Evolutionary conservation across 2,797 vertebrate species (phyloP).

Genomic region (Arremon aurantiirostris): DNA sequence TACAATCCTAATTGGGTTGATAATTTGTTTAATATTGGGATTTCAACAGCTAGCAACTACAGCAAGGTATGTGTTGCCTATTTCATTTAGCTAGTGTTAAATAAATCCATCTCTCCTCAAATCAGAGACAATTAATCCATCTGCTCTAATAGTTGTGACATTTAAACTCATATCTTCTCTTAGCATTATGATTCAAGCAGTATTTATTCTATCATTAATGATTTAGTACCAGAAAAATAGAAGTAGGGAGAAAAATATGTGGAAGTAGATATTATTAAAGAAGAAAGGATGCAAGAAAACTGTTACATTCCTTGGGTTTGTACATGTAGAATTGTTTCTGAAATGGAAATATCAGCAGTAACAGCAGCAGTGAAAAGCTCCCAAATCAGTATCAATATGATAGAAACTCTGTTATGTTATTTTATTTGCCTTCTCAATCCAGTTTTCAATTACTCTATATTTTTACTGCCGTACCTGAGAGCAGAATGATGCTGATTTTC

Average conservation of each 20-base stretch:
- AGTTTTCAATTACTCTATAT: conserved; percentile 29
- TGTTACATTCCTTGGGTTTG: neutral
- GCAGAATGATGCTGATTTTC: neutral
- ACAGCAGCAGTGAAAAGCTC: neutral
- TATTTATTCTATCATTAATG: neutral
- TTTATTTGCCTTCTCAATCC: conserved; percentile 32
- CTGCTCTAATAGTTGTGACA: conserved; percentile 35
- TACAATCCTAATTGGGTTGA: neutral
- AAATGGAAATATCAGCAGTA: conserved; percentile 30
- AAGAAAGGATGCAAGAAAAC: conserved; percentile 1
- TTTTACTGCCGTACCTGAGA: neutral
- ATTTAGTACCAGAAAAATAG: neutral
- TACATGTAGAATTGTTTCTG: neutral
- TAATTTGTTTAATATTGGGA: conserved; percentile 17
- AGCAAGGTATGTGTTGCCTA: neutral
- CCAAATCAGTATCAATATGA: conserved; percentile 32
- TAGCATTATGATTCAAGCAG: conserved; percentile 3
- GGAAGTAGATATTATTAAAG: neutral
- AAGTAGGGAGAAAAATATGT: conserved; percentile 3
- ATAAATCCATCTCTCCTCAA: conserved; percentile 3
- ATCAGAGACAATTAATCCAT: conserved; percentile 46
- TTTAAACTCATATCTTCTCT: conserved; percentile 28
- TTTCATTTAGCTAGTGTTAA: neutral
- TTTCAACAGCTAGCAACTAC: neutral
- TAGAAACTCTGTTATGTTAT: conserved; percentile 6